Evolutionary conservation across 1,140 invertebrate species (phyloP).

Genomic region (Danaus melanippus): DNA sequence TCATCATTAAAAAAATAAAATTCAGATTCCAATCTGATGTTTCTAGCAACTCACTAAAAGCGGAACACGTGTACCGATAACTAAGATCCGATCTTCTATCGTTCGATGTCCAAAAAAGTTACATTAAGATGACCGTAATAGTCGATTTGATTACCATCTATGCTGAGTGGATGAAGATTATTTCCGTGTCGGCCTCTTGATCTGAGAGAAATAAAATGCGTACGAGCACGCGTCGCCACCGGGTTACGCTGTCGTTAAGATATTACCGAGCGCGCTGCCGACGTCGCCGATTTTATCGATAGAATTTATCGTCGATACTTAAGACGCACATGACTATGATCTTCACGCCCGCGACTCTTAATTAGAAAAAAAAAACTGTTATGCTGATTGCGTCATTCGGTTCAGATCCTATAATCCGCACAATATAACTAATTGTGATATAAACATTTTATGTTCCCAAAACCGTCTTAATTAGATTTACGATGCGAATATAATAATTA

Average conservation of each 20-base stretch:
- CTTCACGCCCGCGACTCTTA: constrained; percentile 18
- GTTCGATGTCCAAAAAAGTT: constrained; percentile 50
- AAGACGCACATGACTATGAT: constrained; percentile 37
- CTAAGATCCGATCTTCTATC: constrained; percentile 34
- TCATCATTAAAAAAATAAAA: constrained; percentile 13
- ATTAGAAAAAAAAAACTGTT: constrained; percentile 29
- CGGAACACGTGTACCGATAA: constrained; percentile 29
- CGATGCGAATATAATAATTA: too few relatives aligned
- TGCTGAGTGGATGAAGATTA: constrained; percentile 67
- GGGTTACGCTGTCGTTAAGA: constrained; percentile 68
- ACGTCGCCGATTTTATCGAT: constrained; percentile 69
- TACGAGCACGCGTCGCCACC: constrained; percentile 67
- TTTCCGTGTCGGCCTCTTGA: constrained; percentile 58
- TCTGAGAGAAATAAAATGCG: constrained; percentile 65
- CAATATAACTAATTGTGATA: too few relatives aligned
- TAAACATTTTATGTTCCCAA: too few relatives aligned
- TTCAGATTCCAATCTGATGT: constrained; percentile 17
- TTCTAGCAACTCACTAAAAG: constrained; percentile 20
- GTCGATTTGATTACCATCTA: constrained; percentile 66
- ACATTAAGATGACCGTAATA: constrained; percentile 66
- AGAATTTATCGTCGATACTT: constrained; percentile 66
- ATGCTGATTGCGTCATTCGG: constrained; percentile 20
- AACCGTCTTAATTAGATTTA: too few relatives aligned
- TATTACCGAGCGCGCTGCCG: constrained; percentile 56
- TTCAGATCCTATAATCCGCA: too few relatives aligned